A percentile compares a stretch with the other conserved stretches of the same genome.
phyloP scores from a whole-genome alignment of 2,888 invertebrate species.

The Trichacis sp. region DNA sequence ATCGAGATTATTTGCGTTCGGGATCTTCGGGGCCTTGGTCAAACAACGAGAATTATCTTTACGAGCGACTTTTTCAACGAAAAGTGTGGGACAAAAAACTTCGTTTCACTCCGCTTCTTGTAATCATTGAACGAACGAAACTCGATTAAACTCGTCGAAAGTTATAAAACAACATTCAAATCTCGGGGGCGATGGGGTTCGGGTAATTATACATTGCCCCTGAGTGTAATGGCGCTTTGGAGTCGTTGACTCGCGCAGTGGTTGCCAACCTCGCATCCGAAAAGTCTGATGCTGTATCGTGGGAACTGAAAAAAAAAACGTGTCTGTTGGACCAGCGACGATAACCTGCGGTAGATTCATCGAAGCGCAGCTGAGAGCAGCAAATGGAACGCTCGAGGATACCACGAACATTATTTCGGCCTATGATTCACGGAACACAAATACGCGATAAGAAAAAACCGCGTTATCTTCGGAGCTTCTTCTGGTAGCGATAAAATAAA shows the following conservation, averaged over 20 bases:
- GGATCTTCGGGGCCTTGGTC: no score
- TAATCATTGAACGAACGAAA: no score
- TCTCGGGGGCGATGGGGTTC: no score
- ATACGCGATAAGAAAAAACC: neutral
- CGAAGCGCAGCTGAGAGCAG: slow-evolving; percentile 48
- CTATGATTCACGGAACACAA: slow-evolving; percentile 48
- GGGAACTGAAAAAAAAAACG: slow-evolving; percentile 26
- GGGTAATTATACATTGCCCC: no score
- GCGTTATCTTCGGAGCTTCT: neutral
- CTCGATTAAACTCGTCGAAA: no score
- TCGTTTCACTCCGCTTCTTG: no score
- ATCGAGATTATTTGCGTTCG: no score
- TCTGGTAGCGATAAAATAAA: no score
- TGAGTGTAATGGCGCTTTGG: slow-evolving; percentile 39
- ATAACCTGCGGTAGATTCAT: neutral
- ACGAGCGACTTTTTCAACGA: slow-evolving; percentile 18
- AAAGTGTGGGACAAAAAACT: no score
- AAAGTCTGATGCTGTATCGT: neutral
- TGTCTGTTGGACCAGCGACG: neutral
- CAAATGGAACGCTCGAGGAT: slow-evolving; percentile 57
- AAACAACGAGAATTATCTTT: slow-evolving; percentile 13
- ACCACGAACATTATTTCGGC: slow-evolving; percentile 8
- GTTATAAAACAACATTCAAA: no score
- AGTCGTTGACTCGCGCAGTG: slow-evolving; percentile 50
- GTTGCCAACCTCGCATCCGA: slow-evolving; percentile 31